A percentile compares a stretch with the other conserved stretches of the same genome.
Evolutionary conservation across 2,113 vertebrate genomes (phyloP).

Genomic region (Engraulis encrasicolus): DNA sequence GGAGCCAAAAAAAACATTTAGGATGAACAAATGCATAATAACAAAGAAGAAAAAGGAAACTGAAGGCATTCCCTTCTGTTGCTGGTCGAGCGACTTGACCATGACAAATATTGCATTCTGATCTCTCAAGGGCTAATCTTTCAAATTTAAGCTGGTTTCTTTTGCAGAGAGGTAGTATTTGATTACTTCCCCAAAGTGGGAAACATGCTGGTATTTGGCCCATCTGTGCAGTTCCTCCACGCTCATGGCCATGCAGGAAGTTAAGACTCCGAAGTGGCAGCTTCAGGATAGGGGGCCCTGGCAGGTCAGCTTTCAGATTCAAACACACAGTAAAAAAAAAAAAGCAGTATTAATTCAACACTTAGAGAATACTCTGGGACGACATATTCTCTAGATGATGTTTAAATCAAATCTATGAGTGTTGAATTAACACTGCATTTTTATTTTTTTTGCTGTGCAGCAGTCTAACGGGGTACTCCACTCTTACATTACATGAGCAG

Average conservation of each 20-base stretch:
- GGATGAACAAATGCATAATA: neutral
- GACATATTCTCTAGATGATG: no score
- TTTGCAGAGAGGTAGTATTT: slow-evolving; percentile 65
- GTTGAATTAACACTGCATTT: no score
- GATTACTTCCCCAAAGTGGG: slow-evolving; percentile 73
- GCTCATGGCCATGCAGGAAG: slow-evolving; percentile 71
- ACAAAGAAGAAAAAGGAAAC: neutral
- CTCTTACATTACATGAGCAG: neutral
- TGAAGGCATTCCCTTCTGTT: slow-evolving; percentile 34
- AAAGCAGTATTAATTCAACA: no score
- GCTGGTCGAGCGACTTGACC: slow-evolving; percentile 38
- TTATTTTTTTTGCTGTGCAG: no score
- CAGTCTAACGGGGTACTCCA: slow-evolving; percentile 33
- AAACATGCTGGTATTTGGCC: slow-evolving; percentile 74
- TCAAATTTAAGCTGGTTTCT: slow-evolving; percentile 53
- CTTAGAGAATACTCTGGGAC: no score
- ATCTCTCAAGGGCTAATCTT: slow-evolving; percentile 50
- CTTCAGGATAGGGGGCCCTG: slow-evolving; percentile 64
- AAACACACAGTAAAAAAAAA: no score
- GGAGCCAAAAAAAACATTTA: neutral
- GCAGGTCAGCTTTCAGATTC: slow-evolving; percentile 72
- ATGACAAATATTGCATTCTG: slow-evolving; percentile 44
- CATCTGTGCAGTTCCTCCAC: slow-evolving; percentile 69
- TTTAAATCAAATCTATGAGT: no score
- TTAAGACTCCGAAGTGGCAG: slow-evolving; percentile 68